Conservation (phyloP, 2,797 vertebrate species). For the Apogon talboti region DNA sequence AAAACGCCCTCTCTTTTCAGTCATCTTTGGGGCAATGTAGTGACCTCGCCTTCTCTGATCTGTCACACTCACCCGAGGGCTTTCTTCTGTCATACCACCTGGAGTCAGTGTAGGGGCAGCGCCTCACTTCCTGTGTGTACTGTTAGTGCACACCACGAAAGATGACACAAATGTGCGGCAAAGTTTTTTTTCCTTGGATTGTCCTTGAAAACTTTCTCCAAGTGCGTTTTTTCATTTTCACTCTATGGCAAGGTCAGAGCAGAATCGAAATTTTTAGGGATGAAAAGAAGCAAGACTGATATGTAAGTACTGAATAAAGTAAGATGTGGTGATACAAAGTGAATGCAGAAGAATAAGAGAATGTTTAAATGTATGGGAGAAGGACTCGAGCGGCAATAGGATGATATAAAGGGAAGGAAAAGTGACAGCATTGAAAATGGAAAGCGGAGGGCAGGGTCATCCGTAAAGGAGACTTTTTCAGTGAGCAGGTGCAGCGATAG, state of each 20-base stretch:
- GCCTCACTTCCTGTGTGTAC: conserved; percentile 14
- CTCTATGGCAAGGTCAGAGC: conserved; percentile 27
- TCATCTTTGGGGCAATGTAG: conserved; percentile 44
- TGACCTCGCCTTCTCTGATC: conserved; percentile 64
- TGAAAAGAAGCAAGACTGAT: background rate
- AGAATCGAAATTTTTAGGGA: conserved; percentile 10
- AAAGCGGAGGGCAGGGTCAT: conserved; percentile 19
- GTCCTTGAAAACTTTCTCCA: conserved; percentile 54
- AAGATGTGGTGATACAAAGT: conserved; percentile 7
- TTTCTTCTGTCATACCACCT: conserved; percentile 67
- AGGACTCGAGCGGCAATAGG: background rate
- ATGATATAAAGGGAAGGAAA: conserved; percentile 15
- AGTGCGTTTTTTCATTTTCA: conserved; percentile 16
- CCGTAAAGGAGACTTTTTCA: conserved; percentile 19
- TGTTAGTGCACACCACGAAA: conserved; percentile 18
- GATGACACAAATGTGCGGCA: conserved; percentile 34
- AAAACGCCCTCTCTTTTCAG: conserved; percentile 39
- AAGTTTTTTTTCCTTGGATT: conserved; percentile 13
- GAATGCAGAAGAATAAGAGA: background rate
- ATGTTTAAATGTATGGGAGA: conserved; percentile 5
- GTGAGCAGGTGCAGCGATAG: conserved; percentile 72
- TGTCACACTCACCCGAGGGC: conserved; percentile 59
- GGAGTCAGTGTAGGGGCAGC: conserved; percentile 45
- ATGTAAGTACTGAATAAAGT: conserved; percentile 10
- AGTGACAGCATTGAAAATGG: conserved; percentile 21